A percentile compares a stretch with the other conserved stretches of the same genome.
Conservation (phyloP, 2,113 vertebrate genomes). For the Egretta garzetta region DNA sequence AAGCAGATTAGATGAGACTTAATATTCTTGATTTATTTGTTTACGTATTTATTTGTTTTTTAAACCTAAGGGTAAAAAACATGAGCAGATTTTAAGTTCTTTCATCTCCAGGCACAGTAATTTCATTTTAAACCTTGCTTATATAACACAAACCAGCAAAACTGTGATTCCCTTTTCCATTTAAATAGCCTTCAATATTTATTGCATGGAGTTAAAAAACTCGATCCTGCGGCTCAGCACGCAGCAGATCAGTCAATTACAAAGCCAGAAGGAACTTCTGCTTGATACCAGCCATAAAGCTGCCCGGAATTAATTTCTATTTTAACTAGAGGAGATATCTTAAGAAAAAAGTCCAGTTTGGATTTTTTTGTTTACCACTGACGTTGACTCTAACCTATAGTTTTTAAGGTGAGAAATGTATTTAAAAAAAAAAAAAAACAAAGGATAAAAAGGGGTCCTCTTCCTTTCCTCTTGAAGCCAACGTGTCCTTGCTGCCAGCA, state of each 20-base stretch:
- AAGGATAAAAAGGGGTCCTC: background rate
- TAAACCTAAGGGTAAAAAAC: constrained; percentile 55
- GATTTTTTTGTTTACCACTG: background rate
- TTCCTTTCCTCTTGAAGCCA: background rate
- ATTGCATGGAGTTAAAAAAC: background rate
- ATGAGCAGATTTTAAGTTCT: constrained; percentile 13
- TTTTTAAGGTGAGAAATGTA: background rate
- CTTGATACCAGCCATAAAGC: background rate
- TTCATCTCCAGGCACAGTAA: constrained; percentile 51
- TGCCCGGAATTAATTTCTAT: background rate
- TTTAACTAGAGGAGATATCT: background rate
- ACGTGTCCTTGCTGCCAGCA: background rate
- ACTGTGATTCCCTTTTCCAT: background rate
- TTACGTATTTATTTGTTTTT: constrained; percentile 54
- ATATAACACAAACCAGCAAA: constrained; percentile 17
- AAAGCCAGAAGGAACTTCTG: background rate
- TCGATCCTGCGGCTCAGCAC: background rate
- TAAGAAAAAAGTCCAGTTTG: background rate
- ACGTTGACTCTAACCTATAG: background rate
- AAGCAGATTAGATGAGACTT: constrained; percentile 58
- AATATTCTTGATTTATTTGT: constrained; percentile 68
- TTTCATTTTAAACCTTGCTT: constrained; percentile 23
- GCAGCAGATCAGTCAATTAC: background rate
- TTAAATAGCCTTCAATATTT: constrained; percentile 14
- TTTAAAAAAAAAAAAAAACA: background rate